phyloP scores from a whole-genome alignment of 2,113 vertebrate species.

The Hippocampus abdominalis region DNA sequence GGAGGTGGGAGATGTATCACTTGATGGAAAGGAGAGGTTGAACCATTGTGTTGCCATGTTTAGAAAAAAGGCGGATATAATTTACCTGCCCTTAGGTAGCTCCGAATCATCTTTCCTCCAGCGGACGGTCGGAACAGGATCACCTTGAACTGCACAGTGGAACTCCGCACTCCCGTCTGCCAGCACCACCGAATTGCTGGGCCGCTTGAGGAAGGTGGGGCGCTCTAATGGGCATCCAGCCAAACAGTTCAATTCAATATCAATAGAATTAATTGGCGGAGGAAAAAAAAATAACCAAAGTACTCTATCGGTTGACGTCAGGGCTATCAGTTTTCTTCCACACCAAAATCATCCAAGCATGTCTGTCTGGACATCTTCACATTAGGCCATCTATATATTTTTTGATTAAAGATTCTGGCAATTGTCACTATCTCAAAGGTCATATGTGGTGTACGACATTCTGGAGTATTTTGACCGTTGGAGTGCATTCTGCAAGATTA shows the following conservation, averaged over 20 bases:
- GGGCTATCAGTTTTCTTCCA: neutral
- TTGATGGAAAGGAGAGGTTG: constrained; percentile 32
- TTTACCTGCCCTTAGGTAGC: constrained; percentile 86
- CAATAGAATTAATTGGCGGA: neutral
- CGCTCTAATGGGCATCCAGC: constrained; percentile 60
- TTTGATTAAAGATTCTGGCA: neutral
- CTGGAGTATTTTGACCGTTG: constrained; percentile 22
- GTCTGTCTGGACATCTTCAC: neutral
- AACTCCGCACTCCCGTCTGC: constrained; percentile 88
- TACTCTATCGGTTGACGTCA: too few relatives aligned
- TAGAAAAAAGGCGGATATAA: constrained; percentile 24
- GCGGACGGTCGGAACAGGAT: constrained; percentile 88
- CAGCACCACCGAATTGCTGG: constrained; percentile 84
- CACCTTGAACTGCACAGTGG: constrained; percentile 86
- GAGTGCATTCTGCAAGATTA: constrained; percentile 36
- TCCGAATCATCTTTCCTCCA: constrained; percentile 93
- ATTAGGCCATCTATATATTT: neutral
- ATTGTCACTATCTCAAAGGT: constrained; percentile 11
- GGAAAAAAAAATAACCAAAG: neutral
- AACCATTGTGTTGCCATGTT: constrained; percentile 15
- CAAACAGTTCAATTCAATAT: neutral
- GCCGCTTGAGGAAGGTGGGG: constrained; percentile 88
- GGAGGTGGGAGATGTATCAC: constrained; percentile 13
- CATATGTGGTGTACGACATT: constrained; percentile 16
- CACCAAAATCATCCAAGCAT: neutral